These are phyloP conservation scores for Nomada hirtipes DNA, from an alignment of 2,888 invertebrate genomes.

Conservation along the genomic window DNA sequence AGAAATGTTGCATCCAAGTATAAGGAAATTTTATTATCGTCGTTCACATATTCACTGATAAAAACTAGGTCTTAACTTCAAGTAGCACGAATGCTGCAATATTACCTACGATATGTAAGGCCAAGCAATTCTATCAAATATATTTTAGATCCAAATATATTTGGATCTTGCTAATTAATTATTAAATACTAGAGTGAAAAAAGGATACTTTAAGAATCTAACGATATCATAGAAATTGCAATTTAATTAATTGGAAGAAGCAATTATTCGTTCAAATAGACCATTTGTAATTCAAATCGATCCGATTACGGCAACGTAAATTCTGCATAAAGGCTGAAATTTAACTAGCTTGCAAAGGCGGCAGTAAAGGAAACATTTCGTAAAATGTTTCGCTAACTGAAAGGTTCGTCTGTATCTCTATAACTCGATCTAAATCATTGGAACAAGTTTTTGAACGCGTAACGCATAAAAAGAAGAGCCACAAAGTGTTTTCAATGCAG, in stretches of 20 bases:
- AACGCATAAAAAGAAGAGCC: conserved; percentile 16
- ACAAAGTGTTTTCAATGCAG: conserved; percentile 19
- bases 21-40: no score
- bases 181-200: not conserved
- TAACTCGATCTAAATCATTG: not conserved
- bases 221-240: not conserved
- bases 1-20: no score
- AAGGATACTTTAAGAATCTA: not conserved
- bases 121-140: no score
- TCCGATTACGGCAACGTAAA: not conserved
- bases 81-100: no score
- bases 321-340: not conserved
- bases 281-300: conserved; percentile 1
- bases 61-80: no score
- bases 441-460: conserved; percentile 17
- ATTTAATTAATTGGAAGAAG: not conserved
- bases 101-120: no score
- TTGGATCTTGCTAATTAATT: not conserved
- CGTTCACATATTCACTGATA: no score
- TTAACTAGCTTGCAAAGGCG: not conserved
- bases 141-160: not conserved
- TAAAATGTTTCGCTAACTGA: not conserved
- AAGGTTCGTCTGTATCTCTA: not conserved
- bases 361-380: not conserved
- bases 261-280: not conserved